Base-by-base conservation (phyloP, 2,113 vertebrate species). In the Lagopus muta region DNA sequence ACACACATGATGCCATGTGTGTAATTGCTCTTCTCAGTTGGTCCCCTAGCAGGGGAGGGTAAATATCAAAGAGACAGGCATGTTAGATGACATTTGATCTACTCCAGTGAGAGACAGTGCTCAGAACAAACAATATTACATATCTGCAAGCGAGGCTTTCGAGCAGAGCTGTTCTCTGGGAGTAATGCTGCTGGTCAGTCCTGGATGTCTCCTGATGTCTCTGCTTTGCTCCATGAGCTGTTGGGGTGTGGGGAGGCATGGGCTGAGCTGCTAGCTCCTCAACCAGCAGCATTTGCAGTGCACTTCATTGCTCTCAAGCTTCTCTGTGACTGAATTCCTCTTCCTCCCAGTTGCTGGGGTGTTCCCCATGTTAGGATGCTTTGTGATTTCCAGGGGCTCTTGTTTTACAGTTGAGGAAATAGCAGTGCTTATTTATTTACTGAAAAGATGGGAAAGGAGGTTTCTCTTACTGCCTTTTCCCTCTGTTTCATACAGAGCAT, bases 1-100 rank as follows among this genome's bases (percentile, higher is more conserved):
- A 43, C 30, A 1, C 61, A 42, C 22, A 5, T 0, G 1, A 30
- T 78, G 62, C n/a, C 58, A 54, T 32, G 1, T 1, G 0, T 8
- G 24, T 57, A 62, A 21, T 60, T 79, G 20, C 22, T 89, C 27
- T 70, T 45, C 50, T 30, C 4, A 54, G 7, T 4, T 25, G 22
- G 32, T 38, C 34, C 5, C 22, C 20, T 25, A 19, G 36, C 43
- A 65, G 14, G 22, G 8, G 61, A 32, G 54, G 11, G 17, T 57
- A 57, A 55, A 22, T 55, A 28, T 10, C 13, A 32, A 47, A 34
- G 55, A 74, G 60, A 13, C 52, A 38, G 27, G 65, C 5, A 1
- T 2, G 13, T 52, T 25, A 45, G 66, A 5, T 78, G 30, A 3
- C 0, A 2, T 69, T 74, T 82, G 45, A 47, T 57, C 61, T 36